Conservation (phyloP, 2,797 vertebrate genomes). For the Rhodeus uyekii region DNA sequence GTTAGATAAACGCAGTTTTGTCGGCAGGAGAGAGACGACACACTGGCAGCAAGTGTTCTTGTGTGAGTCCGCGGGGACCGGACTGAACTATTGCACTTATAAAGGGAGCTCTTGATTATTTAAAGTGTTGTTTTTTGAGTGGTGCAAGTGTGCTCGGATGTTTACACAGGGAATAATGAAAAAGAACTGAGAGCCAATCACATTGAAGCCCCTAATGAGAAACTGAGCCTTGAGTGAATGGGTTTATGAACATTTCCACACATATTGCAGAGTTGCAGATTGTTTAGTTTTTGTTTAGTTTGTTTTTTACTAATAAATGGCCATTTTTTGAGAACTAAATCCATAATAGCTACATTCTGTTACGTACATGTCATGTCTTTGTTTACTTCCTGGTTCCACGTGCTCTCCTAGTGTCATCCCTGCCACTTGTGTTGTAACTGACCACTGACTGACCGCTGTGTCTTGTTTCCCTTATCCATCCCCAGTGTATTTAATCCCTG, state of each 20-base stretch:
- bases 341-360: neutral
- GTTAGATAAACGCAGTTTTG: conserved; percentile 1
- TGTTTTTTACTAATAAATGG: neutral
- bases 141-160: conserved; percentile 6
- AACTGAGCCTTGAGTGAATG: neutral
- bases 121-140: conserved; percentile 5
- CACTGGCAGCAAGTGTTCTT: neutral
- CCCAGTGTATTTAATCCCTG: too few relatives aligned
- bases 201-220: neutral
- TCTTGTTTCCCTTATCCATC: too few relatives aligned
- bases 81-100: conserved; percentile 19
- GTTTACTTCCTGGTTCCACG: too few relatives aligned
- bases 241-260: conserved; percentile 2
- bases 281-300: too few relatives aligned
- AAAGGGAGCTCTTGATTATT: conserved; percentile 28
- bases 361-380: too few relatives aligned
- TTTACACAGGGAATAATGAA: conserved; percentile 10
- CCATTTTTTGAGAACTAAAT: neutral
- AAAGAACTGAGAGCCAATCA: neutral
- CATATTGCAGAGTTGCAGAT: neutral
- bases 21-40: neutral
- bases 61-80: neutral
- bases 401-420: too few relatives aligned
- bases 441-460: too few relatives aligned
- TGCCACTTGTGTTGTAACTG: too few relatives aligned